Base-by-base conservation (phyloP, 2,797 vertebrate species). In the Dicrostonyx torquatus region DNA sequence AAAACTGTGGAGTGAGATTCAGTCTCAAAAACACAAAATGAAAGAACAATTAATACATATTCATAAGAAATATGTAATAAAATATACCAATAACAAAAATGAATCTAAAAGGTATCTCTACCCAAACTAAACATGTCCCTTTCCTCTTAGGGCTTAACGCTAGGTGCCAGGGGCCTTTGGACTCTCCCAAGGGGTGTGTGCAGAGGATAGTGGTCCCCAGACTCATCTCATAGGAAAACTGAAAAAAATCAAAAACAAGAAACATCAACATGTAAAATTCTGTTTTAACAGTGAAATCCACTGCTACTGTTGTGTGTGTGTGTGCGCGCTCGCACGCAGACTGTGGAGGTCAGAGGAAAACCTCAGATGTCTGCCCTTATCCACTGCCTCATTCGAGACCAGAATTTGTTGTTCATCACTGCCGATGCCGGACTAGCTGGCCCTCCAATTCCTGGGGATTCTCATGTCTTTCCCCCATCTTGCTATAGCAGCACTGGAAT, bases 191-290 rank as follows among this genome's bases (percentile, higher is more conserved):
- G 0, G 14, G 31, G 0, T 13, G 20, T 29, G 17, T 53, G 29
- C 18, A 80, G 73, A 82, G 48, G 26, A 45, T 26, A 64, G 15
- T n/a, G 20, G 73, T 86, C 68, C 50, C 60, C 58, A 95, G 64
- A 66, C 29, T 89, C n/a, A 40, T 84, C 80, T 78, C 6, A 15
- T 50, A 78, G 70, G 55, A 58, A 87, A 66, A 9, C 6, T 48
- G 37, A 95, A 58, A 95, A 58, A 58, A 64, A 60, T 37, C n/a
- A 37, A 31, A 60, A 80, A 4, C 73, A 37, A 95, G n/a, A 20
- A 92, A 79, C 37, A 45, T 85, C 53, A 48, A 31, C 90, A 68
- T 90, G 14, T 53, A 72, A 87, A 82, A 62, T 89, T 91, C 64
- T 88, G 8, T 34, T 83, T 0, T 53, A 80, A 53, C 29, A 58